Evolutionary conservation across 2,113 vertebrate species (phyloP), one percentile per base, ranked within the genome.

Genomic region (Pipa parva): DNA sequence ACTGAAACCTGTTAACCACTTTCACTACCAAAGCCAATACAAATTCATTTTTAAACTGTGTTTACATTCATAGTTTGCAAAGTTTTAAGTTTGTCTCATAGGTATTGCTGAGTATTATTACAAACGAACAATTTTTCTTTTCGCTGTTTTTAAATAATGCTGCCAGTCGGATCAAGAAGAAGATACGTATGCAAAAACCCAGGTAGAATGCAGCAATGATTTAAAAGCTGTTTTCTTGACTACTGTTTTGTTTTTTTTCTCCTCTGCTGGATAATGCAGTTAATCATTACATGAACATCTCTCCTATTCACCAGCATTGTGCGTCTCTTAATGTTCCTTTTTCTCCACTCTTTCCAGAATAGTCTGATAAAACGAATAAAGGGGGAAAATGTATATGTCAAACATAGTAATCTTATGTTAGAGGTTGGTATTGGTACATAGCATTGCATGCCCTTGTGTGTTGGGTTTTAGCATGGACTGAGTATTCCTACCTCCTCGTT

Each of bases 401-500:
- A 87, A 90, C 95, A 97, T 91, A 93, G 93, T 95, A 95, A 97
- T 91, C 92, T 95, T 87, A 96, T 97, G 93, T 93, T 97, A 90
- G 93, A 97, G 95, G 94, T 97, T 93, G 87, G 94, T 97, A 91
- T 87, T 84, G 82, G 84, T 83, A 82, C 74, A 83, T 79, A 73
- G 81, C 85, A 81, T 72, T 88, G 92, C 91, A 92, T 92, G 92
- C 76, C 45, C 58, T 27, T 84, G 87, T 90, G 89, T 90, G 90
- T 80, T 73, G 78, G 75, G 76, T 76, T 48, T 59, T 79, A 71
- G 74, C 89, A 90, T 91, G 89, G 74, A 73, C 70, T 54, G 73
- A 80, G 81, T 83, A 75, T 26, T 79, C 75, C 80, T 78, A 80
- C 80, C 72, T 83, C 72, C 78, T 77, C 66, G 76, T 73, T 71